phyloP scores from a whole-genome alignment of 2,113 vertebrate genomes.

The Aepyceros melampus region DNA sequence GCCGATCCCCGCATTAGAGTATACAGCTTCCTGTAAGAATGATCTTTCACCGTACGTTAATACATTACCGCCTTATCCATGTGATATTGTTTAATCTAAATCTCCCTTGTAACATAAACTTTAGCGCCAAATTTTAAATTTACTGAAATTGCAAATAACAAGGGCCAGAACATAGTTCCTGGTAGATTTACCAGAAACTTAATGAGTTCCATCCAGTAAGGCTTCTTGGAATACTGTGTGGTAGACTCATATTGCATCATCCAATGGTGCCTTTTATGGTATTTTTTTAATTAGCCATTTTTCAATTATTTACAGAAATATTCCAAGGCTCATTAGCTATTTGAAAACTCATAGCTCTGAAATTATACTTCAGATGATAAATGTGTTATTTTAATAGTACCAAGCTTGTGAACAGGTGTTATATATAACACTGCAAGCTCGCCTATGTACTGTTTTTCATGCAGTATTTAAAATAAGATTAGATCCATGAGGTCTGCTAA shows the following conservation, averaged over 20 bases:
- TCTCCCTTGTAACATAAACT: not conserved
- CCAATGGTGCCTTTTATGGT: not conserved
- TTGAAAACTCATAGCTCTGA: slow-evolving; percentile 12
- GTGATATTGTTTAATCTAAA: not conserved
- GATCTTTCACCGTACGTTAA: not conserved
- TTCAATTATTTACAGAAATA: not conserved
- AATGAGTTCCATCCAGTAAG: not conserved
- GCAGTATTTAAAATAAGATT: slow-evolving; percentile 23
- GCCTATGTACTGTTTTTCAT: not conserved
- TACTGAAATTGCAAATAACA: not conserved
- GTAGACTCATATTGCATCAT: not conserved
- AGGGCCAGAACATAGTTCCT: not conserved
- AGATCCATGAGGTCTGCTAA: not conserved
- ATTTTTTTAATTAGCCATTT: not conserved
- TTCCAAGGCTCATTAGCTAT: not conserved
- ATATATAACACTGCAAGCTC: not conserved
- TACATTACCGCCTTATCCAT: not conserved
- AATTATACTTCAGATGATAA: not conserved
- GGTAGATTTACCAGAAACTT: not conserved
- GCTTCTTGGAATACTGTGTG: not conserved
- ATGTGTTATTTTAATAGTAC: not conserved
- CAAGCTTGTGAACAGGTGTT: not conserved
- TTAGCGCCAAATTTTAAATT: not conserved
- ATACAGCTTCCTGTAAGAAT: not conserved
- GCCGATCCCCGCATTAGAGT: not conserved